A percentile compares a stretch with the other conserved stretches of the same genome.
Evolutionary conservation across 2,888 invertebrate species (phyloP).

Genomic region (Ectemnius lituratus): DNA sequence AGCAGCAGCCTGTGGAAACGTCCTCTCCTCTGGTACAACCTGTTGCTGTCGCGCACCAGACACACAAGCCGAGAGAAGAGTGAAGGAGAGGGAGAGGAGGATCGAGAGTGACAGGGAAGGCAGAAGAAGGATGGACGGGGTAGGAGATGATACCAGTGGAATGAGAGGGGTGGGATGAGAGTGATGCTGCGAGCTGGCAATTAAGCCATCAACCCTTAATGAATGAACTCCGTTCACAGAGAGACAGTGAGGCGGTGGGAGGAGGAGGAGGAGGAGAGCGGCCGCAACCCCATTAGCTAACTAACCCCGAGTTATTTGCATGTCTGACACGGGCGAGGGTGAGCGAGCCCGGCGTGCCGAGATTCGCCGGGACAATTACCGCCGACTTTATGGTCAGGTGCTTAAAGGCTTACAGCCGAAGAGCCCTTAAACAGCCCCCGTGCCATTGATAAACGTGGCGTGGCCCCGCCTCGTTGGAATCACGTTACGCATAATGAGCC

Average conservation of each 20-base stretch:
- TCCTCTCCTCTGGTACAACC: constrained; percentile 65
- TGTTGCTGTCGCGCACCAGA: constrained; percentile 68
- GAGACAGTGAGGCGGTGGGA: too few relatives aligned
- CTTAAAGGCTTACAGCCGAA: constrained; percentile 76
- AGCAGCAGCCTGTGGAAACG: constrained; percentile 30
- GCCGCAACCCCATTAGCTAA: constrained; percentile 75
- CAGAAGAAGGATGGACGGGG: constrained; percentile 30
- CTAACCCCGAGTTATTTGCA: constrained; percentile 78
- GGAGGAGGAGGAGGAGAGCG: constrained; percentile 49
- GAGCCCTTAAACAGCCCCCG: constrained; percentile 64
- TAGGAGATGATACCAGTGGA: constrained; percentile 44
- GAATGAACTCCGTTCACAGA: constrained; percentile 70
- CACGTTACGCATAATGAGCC: constrained; percentile 2
- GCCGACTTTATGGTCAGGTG: constrained; percentile 74
- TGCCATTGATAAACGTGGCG: not conserved
- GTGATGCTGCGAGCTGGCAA: constrained; percentile 75
- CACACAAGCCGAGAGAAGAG: constrained; percentile 21
- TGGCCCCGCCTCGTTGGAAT: not conserved
- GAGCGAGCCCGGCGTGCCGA: constrained; percentile 59
- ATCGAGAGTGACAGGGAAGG: constrained; percentile 38
- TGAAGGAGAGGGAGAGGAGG: constrained; percentile 10
- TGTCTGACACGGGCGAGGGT: constrained; percentile 68
- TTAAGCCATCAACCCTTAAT: constrained; percentile 78
- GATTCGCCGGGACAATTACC: constrained; percentile 76
- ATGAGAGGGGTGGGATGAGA: constrained; percentile 51